Evolutionary conservation across 1,140 invertebrate genomes (phyloP).

Genomic region (Dendrolimus kikuchii): DNA sequence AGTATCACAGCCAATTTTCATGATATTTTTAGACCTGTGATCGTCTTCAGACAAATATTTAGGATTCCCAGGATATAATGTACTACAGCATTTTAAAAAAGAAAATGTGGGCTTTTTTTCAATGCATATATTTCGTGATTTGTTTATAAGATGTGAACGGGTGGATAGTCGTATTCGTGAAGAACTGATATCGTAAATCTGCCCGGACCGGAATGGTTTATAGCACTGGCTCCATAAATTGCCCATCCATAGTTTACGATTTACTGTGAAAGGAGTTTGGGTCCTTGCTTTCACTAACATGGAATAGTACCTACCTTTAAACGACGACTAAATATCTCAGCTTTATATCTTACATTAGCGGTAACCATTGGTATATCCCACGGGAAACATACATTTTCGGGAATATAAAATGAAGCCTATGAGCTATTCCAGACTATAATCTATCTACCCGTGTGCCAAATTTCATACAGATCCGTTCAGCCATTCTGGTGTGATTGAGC

Average conservation of each 20-base stretch:
- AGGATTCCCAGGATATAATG: too few species aligned
- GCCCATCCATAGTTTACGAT: constrained; percentile 64
- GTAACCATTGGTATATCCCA: too few species aligned
- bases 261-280: constrained; percentile 44
- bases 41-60: too few species aligned
- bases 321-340: background rate
- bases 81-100: too few species aligned
- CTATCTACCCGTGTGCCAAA: too few species aligned
- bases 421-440: too few species aligned
- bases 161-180: constrained; percentile 46
- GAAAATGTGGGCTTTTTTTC: background rate
- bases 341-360: constrained; percentile 5
- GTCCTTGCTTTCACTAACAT: constrained; percentile 26
- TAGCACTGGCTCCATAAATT: constrained; percentile 61
- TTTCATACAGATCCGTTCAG: too few species aligned
- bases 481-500: too few species aligned
- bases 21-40: too few species aligned
- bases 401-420: too few species aligned
- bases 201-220: constrained; percentile 51
- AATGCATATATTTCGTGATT: constrained; percentile 14
- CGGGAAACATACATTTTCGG: too few species aligned
- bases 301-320: constrained; percentile 4
- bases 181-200: constrained; percentile 56
- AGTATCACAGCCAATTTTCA: too few species aligned
- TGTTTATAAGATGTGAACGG: constrained; percentile 29